Evolutionary conservation across 1,140 invertebrate species (phyloP).

Genomic region (Pseudoatta argentina): DNA sequence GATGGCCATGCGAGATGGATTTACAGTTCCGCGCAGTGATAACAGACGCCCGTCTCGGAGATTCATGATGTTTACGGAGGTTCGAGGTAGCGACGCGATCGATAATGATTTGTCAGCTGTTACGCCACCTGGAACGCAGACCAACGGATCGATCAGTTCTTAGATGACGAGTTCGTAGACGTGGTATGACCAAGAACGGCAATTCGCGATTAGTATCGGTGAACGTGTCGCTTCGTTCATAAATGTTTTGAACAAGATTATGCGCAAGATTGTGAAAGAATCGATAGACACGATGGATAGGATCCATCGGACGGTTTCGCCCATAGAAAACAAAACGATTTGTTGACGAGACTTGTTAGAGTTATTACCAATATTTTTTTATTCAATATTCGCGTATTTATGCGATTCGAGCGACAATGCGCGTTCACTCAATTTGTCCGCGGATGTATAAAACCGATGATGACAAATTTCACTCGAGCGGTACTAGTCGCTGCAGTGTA

Average conservation of each 20-base stretch:
- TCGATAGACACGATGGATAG: background rate
- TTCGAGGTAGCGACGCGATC: conserved; percentile 22
- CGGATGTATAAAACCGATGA: conserved; percentile 1
- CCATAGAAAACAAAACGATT: background rate
- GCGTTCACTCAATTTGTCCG: background rate
- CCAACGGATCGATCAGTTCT: background rate
- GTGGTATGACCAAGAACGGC: background rate
- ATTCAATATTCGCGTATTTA: background rate
- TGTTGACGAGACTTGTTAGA: background rate
- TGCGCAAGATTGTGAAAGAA: background rate
- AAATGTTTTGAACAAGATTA: background rate
- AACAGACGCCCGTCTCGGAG: conserved; percentile 49
- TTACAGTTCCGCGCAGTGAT: conserved; percentile 50
- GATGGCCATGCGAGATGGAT: conserved; percentile 45
- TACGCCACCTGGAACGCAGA: conserved; percentile 15
- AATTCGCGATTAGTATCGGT: background rate
- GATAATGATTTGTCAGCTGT: conserved; percentile 57
- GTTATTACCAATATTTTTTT: background rate
- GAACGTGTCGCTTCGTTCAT: background rate
- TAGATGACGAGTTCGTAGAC: conserved; percentile 4
- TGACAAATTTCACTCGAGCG: background rate
- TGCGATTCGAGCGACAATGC: background rate
- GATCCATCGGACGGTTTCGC: background rate
- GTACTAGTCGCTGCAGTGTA: background rate
- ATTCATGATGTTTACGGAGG: conserved; percentile 62